Percentiles rank a stretch among this genome's conserved stretches.
Evolutionary conservation across 2,113 vertebrate species (phyloP).

Genomic region (Pseudolaguvia tuberculata): DNA sequence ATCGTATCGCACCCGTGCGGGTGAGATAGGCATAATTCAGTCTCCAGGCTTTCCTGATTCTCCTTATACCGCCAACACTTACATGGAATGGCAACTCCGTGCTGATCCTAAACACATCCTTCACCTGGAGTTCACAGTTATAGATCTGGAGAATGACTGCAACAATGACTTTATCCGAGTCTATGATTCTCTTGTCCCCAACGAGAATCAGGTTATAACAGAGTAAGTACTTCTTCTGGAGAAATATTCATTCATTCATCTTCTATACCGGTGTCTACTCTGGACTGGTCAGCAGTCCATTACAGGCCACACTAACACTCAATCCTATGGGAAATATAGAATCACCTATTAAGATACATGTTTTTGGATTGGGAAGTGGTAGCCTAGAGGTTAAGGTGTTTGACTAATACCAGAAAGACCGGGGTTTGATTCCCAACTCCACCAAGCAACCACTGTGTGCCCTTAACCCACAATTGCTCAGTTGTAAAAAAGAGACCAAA

Average conservation of each 20-base stretch:
- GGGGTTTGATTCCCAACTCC: too few relatives aligned
- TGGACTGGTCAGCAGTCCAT: too few relatives aligned
- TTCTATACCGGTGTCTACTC: too few relatives aligned
- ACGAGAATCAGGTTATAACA: constrained; percentile 69
- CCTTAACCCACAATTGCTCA: too few relatives aligned
- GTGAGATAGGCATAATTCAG: constrained; percentile 59
- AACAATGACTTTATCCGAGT: constrained; percentile 76
- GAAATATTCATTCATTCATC: not conserved
- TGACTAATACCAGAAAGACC: too few relatives aligned
- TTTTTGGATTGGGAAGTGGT: too few relatives aligned
- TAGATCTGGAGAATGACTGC: constrained; percentile 72
- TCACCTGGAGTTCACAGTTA: constrained; percentile 78
- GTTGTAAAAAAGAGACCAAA: too few relatives aligned
- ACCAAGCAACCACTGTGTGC: too few relatives aligned
- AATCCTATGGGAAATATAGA: too few relatives aligned
- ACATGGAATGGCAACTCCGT: constrained; percentile 78
- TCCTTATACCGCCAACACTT: constrained; percentile 69
- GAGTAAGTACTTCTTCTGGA: constrained; percentile 67
- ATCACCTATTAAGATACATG: too few relatives aligned
- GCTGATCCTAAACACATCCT: constrained; percentile 72
- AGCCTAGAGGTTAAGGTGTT: too few relatives aligned
- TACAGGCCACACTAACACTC: too few relatives aligned
- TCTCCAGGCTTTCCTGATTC: constrained; percentile 82
- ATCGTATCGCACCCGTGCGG: constrained; percentile 60
- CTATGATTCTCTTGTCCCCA: constrained; percentile 79